phyloP scores from a whole-genome alignment of 2,888 invertebrate genomes.

The Creontiades dilutus region DNA sequence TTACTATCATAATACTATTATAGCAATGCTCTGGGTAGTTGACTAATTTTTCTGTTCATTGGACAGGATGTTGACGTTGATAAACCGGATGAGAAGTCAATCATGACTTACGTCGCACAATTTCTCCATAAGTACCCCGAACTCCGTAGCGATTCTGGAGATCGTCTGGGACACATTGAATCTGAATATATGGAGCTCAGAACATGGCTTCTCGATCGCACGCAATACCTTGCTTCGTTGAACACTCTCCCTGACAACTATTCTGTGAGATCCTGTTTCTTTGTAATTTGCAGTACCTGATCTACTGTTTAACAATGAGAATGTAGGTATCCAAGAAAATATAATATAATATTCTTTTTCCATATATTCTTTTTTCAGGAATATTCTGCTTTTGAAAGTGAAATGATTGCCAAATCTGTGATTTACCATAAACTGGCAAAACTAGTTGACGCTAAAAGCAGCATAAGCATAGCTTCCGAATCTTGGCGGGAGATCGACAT shows the following conservation, averaged over 20 bases:
- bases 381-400: slow-evolving; percentile 87
- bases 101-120: slow-evolving; percentile 99
- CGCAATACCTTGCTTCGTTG: slow-evolving; percentile 87
- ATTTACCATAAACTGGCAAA: slow-evolving; percentile 88
- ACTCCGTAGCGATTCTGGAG: slow-evolving; percentile 82
- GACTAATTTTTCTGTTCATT: background rate
- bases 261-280: slow-evolving; percentile 78
- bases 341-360: too few relatives aligned
- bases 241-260: slow-evolving; percentile 88
- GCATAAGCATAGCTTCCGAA: slow-evolving; percentile 89
- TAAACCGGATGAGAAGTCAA: slow-evolving; percentile 97
- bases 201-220: slow-evolving; percentile 90
- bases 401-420: slow-evolving; percentile 86
- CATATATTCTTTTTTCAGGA: slow-evolving; percentile 82
- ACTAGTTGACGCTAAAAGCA: slow-evolving; percentile 88
- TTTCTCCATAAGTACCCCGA: slow-evolving; percentile 97
- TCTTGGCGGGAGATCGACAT: slow-evolving; percentile 91
- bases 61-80: slow-evolving; percentile 77
- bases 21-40: background rate
- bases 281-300: background rate
- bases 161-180: slow-evolving; percentile 85
- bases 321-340: too few relatives aligned
- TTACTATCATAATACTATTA: too few relatives aligned
- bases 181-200: slow-evolving; percentile 89
- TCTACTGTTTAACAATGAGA: too few relatives aligned